Percentiles rank a stretch among this genome's conserved stretches.
phyloP scores from a whole-genome alignment of 64 coral and sea anemone species.

The Porites australiensis region DNA sequence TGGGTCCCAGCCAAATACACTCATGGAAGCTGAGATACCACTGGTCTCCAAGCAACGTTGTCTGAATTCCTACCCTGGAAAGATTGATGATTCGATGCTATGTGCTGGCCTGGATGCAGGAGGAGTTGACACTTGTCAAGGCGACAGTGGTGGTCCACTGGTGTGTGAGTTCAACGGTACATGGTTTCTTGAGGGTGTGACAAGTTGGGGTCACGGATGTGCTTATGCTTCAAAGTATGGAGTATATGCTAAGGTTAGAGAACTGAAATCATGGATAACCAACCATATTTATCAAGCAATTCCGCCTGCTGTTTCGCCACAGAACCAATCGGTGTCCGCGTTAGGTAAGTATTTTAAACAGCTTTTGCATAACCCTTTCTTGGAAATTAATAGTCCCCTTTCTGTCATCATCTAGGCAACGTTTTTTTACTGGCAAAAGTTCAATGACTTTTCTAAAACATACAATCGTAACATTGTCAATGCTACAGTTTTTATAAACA shows the following conservation, averaged over 20 bases:
- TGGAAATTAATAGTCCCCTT: too few species aligned
- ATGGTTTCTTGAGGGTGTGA: slow-evolving; percentile 44
- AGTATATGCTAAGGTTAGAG: slow-evolving; percentile 27
- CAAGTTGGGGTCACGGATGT: slow-evolving; percentile 32
- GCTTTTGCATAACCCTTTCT: too few species aligned
- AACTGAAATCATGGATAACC: neutral
- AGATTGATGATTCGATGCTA: slow-evolving; percentile 39
- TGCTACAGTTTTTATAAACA: too few species aligned
- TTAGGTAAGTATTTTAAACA: neutral
- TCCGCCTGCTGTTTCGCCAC: neutral
- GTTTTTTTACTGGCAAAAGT: too few species aligned
- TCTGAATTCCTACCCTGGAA: neutral
- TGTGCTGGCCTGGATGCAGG: slow-evolving; percentile 42
- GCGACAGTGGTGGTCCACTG: slow-evolving; percentile 23
- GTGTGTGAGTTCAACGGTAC: slow-evolving; percentile 46
- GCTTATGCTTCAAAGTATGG: slow-evolving; percentile 15
- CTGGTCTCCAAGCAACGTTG: slow-evolving; percentile 36
- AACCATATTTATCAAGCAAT: neutral
- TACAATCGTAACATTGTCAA: too few species aligned
- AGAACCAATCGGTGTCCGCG: neutral
- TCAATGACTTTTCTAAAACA: too few species aligned
- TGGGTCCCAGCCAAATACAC: slow-evolving; percentile 13
- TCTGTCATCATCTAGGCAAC: too few species aligned
- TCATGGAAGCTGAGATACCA: slow-evolving; percentile 43
- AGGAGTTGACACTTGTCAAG: neutral